A percentile compares a stretch with the other conserved stretches of the same genome.
phyloP scores from a whole-genome alignment of 2,797 vertebrate genomes.

The Onychomys arenicola region DNA sequence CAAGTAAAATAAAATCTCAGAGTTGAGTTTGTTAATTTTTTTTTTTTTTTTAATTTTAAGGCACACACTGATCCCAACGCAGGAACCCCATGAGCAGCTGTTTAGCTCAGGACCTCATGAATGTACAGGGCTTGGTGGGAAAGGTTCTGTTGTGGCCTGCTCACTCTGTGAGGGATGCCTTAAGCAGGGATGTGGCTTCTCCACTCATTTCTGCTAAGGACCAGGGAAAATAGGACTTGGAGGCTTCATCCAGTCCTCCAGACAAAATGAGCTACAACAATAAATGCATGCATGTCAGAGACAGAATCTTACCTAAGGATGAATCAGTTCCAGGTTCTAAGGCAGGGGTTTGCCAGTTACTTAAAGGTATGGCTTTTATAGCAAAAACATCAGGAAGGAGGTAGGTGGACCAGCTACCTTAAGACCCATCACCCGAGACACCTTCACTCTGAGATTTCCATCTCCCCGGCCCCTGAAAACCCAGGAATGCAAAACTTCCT shows the following conservation, averaged over 20 bases:
- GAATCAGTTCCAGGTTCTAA: not conserved
- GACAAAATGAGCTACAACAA: not conserved
- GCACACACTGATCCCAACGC: not conserved
- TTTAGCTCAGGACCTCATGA: rapidly evolving
- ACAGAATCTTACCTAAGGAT: not conserved
- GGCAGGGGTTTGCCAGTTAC: not conserved
- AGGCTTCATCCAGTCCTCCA: not conserved
- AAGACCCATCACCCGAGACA: not conserved
- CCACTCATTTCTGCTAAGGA: rapidly evolving
- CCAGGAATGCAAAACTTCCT: not conserved
- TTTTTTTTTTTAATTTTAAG: not conserved
- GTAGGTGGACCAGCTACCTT: not conserved
- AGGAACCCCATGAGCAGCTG: not conserved
- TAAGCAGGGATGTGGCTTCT: rapidly evolving
- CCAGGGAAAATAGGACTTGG: rapidly evolving
- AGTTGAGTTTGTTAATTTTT: not conserved
- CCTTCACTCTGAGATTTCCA: not conserved
- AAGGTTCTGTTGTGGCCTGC: not conserved
- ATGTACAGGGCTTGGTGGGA: no score
- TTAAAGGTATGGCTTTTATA: not conserved
- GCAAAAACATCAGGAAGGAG: no score
- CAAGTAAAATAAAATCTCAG: not conserved
- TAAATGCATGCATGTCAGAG: not conserved
- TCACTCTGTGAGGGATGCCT: rapidly evolving
- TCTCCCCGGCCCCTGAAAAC: not conserved